Evolutionary conservation across 1,140 invertebrate species (phyloP).

Genomic region (Ooceraea biroi): DNA sequence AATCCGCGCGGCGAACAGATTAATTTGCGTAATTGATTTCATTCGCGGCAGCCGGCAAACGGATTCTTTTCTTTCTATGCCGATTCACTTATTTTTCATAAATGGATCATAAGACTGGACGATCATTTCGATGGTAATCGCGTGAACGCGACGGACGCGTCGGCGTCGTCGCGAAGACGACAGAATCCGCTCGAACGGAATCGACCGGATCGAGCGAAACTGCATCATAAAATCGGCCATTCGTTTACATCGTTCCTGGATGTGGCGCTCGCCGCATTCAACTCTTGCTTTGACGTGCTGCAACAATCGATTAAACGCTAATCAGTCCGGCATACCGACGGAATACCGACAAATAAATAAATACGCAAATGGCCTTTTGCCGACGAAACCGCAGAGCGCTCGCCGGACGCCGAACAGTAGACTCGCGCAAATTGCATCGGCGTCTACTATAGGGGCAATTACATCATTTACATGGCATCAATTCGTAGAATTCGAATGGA

Average conservation of each 20-base stretch:
- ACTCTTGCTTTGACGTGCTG: slow-evolving; percentile 27
- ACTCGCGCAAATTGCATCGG: slow-evolving; percentile 37
- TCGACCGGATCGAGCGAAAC: slow-evolving; percentile 7
- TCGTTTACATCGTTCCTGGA: slow-evolving; percentile 32
- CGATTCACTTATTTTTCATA: slow-evolving; percentile 1
- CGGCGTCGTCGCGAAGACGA: no score
- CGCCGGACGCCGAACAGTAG: neutral
- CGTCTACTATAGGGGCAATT: slow-evolving; percentile 31
- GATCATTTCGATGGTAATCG: neutral
- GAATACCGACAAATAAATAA: slow-evolving; percentile 44
- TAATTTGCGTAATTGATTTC: slow-evolving; percentile 38
- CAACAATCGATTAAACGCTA: slow-evolving; percentile 58
- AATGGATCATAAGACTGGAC: neutral
- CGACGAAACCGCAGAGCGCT: slow-evolving; percentile 3
- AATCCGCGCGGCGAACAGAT: neutral
- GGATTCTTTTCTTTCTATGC: slow-evolving; percentile 17
- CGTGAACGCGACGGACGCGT: neutral
- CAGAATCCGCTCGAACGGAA: neutral
- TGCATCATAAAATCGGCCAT: slow-evolving; percentile 41
- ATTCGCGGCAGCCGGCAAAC: slow-evolving; percentile 27
- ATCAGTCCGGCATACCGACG: slow-evolving; percentile 31
- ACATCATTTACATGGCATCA: slow-evolving; percentile 35
- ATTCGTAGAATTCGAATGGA: slow-evolving; percentile 28
- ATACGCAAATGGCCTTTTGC: slow-evolving; percentile 26
- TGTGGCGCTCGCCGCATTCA: neutral